Evolutionary conservation across 2,113 vertebrate genomes (phyloP).

Genomic region (Nycticorax nycticorax): DNA sequence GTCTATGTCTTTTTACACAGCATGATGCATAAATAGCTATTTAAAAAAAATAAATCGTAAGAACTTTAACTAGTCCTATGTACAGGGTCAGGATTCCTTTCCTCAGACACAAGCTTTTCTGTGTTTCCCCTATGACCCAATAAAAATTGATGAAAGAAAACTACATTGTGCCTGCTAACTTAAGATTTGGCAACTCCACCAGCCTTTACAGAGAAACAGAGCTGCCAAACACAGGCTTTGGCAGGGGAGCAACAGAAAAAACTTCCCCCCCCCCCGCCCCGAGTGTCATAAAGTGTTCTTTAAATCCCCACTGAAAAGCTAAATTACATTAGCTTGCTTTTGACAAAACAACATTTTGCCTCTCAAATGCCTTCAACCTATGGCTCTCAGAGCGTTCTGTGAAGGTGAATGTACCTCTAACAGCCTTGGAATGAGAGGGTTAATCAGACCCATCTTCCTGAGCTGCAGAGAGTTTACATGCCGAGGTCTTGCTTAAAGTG

Average conservation of each 20-base stretch:
- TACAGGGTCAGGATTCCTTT: neutral
- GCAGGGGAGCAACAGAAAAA: constrained; percentile 19
- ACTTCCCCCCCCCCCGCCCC: neutral
- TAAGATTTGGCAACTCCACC: constrained; percentile 12
- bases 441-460: neutral
- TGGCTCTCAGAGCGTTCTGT: neutral
- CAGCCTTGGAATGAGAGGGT: neutral
- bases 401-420: neutral
- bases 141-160: neutral
- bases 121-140: neutral
- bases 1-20: neutral
- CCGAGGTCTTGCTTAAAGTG: neutral
- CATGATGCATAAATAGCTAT: neutral
- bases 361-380: neutral
- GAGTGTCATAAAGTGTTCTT: constrained; percentile 11
- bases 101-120: neutral
- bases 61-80: neutral
- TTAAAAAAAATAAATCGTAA: neutral
- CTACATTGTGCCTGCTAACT: constrained; percentile 15
- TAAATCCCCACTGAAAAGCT: constrained; percentile 29
- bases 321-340: neutral
- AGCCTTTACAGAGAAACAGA: neutral
- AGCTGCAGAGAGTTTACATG: neutral
- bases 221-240: constrained; percentile 28
- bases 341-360: neutral